These are phyloP conservation scores for roundworm (Caenorhabditis elegans) DNA, from an alignment of 1,140 invertebrate genomes.

Conservation along the genomic window WBcel235 BX284606.5:5360501-5361000, in stretches of 20 bases:
- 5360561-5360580: too few relatives aligned
- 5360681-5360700: too few relatives aligned
- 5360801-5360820: not conserved
- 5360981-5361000: not conserved
- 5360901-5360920: slow-evolving; percentile 17
- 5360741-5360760: not conserved
- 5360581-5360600: too few relatives aligned
- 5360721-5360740: too few relatives aligned
- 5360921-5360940: not conserved
- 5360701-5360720: too few relatives aligned
- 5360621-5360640: too few relatives aligned
- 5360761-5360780: not conserved
- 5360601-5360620: too few relatives aligned
- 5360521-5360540: not conserved
- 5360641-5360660: too few relatives aligned
- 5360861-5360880: not conserved
- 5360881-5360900: slow-evolving; percentile 19
- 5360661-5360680: too few relatives aligned
- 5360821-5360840: not conserved
- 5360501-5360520: not conserved
- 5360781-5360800: not conserved
- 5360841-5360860: not conserved
- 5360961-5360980: slow-evolving; percentile 15
- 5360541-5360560: slow-evolving; percentile 17
- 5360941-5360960: not conserved